phyloP scores from a whole-genome alignment of 2,888 invertebrate genomes.

The Alentia gelatinosa region DNA sequence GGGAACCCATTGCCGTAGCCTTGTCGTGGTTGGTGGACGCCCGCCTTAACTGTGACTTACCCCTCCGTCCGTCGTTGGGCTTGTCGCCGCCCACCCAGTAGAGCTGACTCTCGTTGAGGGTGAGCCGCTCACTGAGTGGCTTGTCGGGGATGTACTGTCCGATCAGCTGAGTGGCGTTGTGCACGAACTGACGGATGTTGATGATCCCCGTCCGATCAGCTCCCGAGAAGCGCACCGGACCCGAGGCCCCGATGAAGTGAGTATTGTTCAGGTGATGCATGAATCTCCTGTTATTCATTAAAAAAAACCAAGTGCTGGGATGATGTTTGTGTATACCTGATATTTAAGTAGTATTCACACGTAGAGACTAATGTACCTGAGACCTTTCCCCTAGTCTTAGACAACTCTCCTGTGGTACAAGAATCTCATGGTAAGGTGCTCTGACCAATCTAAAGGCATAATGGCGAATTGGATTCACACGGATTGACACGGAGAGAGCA shows the following conservation, averaged over 20 bases:
- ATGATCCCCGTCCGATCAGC: conserved; percentile 84
- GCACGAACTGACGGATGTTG: conserved; percentile 79
- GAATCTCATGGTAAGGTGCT: no score
- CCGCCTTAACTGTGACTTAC: no score
- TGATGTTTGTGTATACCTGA: no score
- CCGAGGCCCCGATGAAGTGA: conserved; percentile 88
- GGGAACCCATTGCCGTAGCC: no score
- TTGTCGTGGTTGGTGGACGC: no score
- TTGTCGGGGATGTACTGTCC: conserved; percentile 77
- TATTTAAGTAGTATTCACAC: no score
- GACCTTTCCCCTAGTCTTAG: no score
- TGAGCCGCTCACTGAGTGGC: conserved; percentile 80
- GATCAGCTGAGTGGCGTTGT: conserved; percentile 73
- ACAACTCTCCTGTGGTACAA: no score
- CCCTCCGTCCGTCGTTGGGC: conserved; percentile 81
- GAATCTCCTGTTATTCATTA: conserved; percentile 83
- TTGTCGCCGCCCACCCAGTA: conserved; percentile 86
- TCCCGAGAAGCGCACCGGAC: conserved; percentile 86
- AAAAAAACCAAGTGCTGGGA: conserved; percentile 36
- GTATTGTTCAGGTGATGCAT: conserved; percentile 85
- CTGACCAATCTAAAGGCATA: no score
- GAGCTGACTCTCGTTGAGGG: conserved; percentile 82
- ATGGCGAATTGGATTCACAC: no score
- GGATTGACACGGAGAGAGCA: no score
- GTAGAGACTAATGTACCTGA: no score